Conservation (phyloP, 2,113 vertebrate species). For the Erythrocebus patas region DNA sequence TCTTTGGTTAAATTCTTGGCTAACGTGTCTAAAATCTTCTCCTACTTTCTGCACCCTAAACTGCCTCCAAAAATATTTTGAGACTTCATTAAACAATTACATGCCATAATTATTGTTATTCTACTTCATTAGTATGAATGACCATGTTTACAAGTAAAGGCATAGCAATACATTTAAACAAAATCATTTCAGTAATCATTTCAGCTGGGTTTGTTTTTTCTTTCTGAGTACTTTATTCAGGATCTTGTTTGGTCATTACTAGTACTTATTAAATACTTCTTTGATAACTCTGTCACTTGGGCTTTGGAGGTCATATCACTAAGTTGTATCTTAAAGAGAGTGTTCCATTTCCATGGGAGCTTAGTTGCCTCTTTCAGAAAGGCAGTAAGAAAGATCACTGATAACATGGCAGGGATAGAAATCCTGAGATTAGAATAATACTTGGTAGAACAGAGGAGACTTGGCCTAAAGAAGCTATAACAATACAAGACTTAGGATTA, state of each 20-base stretch:
- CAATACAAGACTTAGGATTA: neutral
- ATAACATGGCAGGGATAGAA: neutral
- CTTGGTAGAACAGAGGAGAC: neutral
- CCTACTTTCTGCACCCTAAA: neutral
- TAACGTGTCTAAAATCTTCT: neutral
- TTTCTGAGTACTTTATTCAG: neutral
- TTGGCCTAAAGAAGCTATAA: neutral
- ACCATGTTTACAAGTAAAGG: neutral
- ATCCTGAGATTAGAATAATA: neutral
- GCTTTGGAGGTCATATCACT: neutral
- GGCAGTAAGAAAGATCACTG: neutral
- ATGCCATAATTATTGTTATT: neutral
- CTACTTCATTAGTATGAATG: neutral
- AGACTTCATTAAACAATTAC: neutral
- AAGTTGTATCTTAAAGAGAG: neutral
- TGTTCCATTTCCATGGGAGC: neutral
- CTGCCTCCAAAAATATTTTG: neutral
- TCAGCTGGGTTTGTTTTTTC: neutral
- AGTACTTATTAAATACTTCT: neutral
- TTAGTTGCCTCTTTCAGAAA: conserved; percentile 7
- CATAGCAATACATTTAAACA: neutral
- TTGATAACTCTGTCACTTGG: neutral
- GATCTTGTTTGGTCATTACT: neutral
- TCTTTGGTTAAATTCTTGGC: neutral
- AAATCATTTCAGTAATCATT: neutral